Percentiles rank a stretch among this genome's conserved stretches.
Conservation (phyloP, 2,797 vertebrate species). For the Pseudopleuronectes americanus region DNA sequence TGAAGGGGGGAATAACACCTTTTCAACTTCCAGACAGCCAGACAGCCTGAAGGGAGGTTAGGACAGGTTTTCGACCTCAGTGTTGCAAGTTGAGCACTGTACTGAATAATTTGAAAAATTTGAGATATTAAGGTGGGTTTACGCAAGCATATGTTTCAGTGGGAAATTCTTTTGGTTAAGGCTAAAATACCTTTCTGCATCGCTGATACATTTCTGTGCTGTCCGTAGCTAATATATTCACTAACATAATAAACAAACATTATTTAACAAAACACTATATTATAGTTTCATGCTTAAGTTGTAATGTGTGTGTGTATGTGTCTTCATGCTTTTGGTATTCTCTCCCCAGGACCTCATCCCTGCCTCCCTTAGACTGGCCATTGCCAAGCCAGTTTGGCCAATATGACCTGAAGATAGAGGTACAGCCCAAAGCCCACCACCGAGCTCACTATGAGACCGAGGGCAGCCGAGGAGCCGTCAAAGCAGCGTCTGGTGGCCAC, state of each 20-base stretch:
- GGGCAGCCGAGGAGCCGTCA: slow-evolving; percentile 97
- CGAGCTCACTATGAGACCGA: slow-evolving; percentile 99
- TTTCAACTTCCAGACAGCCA: slow-evolving; percentile 27
- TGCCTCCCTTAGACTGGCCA: slow-evolving; percentile 97
- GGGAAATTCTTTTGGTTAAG: slow-evolving; percentile 1
- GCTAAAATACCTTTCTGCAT: not conserved
- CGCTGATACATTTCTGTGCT: too few relatives aligned
- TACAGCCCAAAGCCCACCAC: slow-evolving; percentile 99
- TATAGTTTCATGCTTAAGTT: slow-evolving; percentile 10
- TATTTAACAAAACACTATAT: slow-evolving; percentile 13
- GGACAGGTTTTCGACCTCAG: not conserved
- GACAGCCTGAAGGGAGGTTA: not conserved
- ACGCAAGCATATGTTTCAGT: not conserved
- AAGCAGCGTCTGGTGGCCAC: slow-evolving; percentile 94
- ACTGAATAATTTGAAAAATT: slow-evolving; percentile 10
- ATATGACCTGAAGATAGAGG: slow-evolving; percentile 96
- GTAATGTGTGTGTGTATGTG: slow-evolving; percentile 37
- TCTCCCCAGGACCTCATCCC: slow-evolving; percentile 91
- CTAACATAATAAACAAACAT: not conserved
- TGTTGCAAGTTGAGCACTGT: not conserved
- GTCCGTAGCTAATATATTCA: slow-evolving; percentile 1
- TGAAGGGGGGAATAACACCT: slow-evolving; percentile 56
- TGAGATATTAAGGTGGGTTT: slow-evolving; percentile 16
- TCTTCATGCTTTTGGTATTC: slow-evolving; percentile 47
- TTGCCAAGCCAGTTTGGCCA: slow-evolving; percentile 95